A percentile compares a stretch with the other conserved stretches of the same genome.
Conservation (phyloP, 2,113 vertebrate genomes). For the Thamnophis sirtalis region DNA sequence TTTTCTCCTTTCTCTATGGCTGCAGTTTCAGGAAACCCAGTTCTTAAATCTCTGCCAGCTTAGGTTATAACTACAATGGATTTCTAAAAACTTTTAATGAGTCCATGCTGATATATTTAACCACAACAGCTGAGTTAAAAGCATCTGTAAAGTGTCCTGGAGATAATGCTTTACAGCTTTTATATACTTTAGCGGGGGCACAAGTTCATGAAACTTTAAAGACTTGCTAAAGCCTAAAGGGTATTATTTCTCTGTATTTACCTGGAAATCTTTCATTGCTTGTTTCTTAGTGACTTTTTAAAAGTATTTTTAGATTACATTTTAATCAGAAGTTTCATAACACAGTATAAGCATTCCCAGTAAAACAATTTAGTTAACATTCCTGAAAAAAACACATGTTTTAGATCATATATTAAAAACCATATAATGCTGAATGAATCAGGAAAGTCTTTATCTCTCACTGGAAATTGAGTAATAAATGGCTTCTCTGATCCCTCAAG, state of each 20-base stretch:
- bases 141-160: background rate
- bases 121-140: background rate
- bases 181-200: background rate
- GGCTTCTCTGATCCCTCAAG: background rate
- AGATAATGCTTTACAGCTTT: background rate
- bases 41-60: background rate
- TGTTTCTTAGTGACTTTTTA: background rate
- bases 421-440: background rate
- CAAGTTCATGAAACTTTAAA: rapidly evolving
- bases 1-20: background rate
- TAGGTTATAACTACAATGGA: background rate
- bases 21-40: background rate
- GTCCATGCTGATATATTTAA: constrained; percentile 1
- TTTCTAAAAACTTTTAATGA: background rate
- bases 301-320: background rate
- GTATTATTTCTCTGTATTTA: background rate
- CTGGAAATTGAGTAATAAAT: background rate
- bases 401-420: background rate
- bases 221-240: background rate
- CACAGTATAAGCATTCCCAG: too few species aligned
- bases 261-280: background rate
- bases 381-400: background rate
- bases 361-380: background rate
- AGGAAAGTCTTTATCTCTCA: background rate
- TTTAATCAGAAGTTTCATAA: background rate